Base-by-base conservation (phyloP, 2,113 vertebrate genomes). In the Eolophus roseicapilla region DNA sequence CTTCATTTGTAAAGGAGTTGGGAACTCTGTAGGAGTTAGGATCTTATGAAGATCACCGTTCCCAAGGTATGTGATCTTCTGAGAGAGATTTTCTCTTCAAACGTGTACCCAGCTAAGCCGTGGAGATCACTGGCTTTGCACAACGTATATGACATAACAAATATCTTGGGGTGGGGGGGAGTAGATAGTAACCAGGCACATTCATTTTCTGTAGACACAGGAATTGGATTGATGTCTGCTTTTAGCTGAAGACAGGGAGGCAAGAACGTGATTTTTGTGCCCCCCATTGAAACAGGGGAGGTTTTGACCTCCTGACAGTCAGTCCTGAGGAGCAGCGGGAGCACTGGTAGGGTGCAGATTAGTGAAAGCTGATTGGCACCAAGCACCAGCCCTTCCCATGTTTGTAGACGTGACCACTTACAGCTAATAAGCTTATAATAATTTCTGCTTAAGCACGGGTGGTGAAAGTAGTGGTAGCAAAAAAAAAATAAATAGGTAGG, bases 401-500 rank as follows among this genome's bases (percentile, higher is more conserved):
- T 94, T 95, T 96, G 93, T 65, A 88, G 95, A 96, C 12, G 41
- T 97, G 89, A 96, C 82, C 82, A 77, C 95, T 95, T 96, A 92
- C 4, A 88, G 62, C 86, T 96, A 94, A 96, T 92, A 95, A 95
- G 95, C 81, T 96, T 95, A 92, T 88, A 85, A 95, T 92, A 80
- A 94, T 92, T 96, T 97, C 90, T 93, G 33, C 74, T 84, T 95
- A 95, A 95, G 82, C 59, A 53, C 46, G 89, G 88, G 93, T 93
- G 90, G 77, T 94, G 86, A 96, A 97, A 94, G 88, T 93, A 89
- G 78, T n/a, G 10, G 74, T 4, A 59, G 20, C 33, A 35, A 15
- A 10, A 59, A 35, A 27, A 9, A 29, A 3, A 71, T 55, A 82
- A 78, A 82, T 71, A 43, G 23, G 35, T 91, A 77, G 82, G 80